phyloP scores from a whole-genome alignment of 2,888 invertebrate genomes.

The Diarsia dahlii region DNA sequence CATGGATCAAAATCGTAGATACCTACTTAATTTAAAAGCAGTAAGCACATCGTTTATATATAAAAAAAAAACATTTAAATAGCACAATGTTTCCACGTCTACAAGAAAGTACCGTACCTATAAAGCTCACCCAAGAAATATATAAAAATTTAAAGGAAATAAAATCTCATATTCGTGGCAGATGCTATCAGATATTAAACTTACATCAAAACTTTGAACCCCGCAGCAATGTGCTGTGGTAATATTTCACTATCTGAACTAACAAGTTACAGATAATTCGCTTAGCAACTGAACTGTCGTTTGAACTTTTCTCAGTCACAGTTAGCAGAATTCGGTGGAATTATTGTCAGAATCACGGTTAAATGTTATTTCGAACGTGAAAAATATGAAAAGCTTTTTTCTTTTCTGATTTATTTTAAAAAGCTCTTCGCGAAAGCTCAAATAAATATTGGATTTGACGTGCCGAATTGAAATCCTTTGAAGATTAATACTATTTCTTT shows the following conservation, averaged over 20 bases:
- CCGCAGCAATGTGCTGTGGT: conserved; percentile 11
- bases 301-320: conserved; percentile 1
- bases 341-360: neutral
- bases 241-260: conserved; percentile 34
- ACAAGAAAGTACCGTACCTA: too few relatives aligned
- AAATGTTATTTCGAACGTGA: neutral
- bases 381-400: neutral
- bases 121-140: neutral
- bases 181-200: neutral
- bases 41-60: neutral
- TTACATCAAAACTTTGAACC: conserved; percentile 6
- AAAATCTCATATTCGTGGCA: neutral
- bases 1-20: neutral
- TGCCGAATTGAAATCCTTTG: neutral
- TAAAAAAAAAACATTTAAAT: neutral
- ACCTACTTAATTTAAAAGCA: neutral
- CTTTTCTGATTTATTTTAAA: neutral
- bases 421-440: neutral
- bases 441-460: neutral
- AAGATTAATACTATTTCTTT: neutral
- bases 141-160: neutral
- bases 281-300: conserved; percentile 21
- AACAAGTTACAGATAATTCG: conserved; percentile 23
- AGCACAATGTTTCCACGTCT: too few relatives aligned
- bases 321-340: neutral